Conservation (phyloP, 2,113 vertebrate species). For the Aleadryas rufinucha region DNA sequence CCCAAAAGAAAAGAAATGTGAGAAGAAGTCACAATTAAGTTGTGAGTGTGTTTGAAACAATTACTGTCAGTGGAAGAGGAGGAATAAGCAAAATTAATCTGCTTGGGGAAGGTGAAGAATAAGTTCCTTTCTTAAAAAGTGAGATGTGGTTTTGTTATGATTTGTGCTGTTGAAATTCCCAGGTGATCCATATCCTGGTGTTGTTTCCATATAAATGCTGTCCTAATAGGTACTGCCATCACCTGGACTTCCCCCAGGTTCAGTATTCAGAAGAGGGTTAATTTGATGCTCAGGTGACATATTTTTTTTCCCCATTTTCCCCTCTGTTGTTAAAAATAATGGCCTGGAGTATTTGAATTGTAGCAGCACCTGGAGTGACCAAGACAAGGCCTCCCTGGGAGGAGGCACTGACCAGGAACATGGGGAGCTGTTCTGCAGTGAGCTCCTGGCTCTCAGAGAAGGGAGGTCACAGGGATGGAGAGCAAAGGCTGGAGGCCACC, state of each 20-base stretch:
- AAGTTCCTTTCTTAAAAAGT: background rate
- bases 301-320: background rate
- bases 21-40: background rate
- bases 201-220: background rate
- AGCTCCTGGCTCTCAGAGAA: background rate
- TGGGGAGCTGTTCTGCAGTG: fast-evolving
- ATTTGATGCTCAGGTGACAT: background rate
- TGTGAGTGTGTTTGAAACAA: background rate
- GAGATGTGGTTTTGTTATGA: background rate
- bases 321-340: background rate
- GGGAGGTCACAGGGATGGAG: background rate
- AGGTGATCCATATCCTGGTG: fast-evolving
- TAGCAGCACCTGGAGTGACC: background rate
- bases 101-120: background rate
- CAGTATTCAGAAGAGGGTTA: background rate
- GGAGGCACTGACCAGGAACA: background rate
- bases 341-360: background rate
- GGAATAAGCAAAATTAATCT: background rate
- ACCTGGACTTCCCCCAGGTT: background rate
- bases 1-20: background rate
- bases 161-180: background rate
- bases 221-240: background rate
- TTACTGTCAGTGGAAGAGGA: background rate
- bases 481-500: background rate
- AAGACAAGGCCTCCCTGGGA: background rate